Evolutionary conservation across 2,797 vertebrate genomes (phyloP).

Genomic region (Euthynnus affinis): DNA sequence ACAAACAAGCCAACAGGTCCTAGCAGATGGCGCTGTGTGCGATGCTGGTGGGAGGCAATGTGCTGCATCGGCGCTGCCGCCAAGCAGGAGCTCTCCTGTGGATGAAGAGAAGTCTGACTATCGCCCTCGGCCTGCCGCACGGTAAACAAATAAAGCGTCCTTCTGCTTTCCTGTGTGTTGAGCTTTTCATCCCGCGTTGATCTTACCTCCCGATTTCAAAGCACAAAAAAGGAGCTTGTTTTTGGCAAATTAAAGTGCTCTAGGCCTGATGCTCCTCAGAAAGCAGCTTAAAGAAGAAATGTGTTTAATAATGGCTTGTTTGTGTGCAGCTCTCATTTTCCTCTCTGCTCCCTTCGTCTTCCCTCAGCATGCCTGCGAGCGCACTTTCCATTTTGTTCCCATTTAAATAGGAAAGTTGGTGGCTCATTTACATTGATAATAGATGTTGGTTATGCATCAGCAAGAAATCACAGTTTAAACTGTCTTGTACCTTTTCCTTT

Average conservation of each 20-base stretch:
- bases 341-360: slow-evolving; percentile 61
- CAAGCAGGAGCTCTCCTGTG: slow-evolving; percentile 81
- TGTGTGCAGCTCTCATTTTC: slow-evolving; percentile 75
- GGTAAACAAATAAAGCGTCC: slow-evolving; percentile 86
- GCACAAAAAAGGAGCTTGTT: slow-evolving; percentile 71
- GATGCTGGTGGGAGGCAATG: slow-evolving; percentile 90
- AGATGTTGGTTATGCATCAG: slow-evolving; percentile 75
- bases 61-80: slow-evolving; percentile 73
- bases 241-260: slow-evolving; percentile 81
- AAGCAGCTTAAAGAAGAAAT: slow-evolving; percentile 79
- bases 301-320: slow-evolving; percentile 80
- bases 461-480: slow-evolving; percentile 55
- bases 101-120: slow-evolving; percentile 82
- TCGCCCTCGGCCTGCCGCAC: slow-evolving; percentile 83
- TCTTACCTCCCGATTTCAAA: slow-evolving; percentile 82
- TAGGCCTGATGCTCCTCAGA: slow-evolving; percentile 77
- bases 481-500: slow-evolving; percentile 29
- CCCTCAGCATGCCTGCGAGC: slow-evolving; percentile 75
- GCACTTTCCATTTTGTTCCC: slow-evolving; percentile 69
- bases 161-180: slow-evolving; percentile 82
- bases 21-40: slow-evolving; percentile 93
- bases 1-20: slow-evolving; percentile 99
- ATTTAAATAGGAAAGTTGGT: slow-evolving; percentile 72
- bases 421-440: slow-evolving; percentile 80
- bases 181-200: slow-evolving; percentile 81